phyloP scores from a whole-genome alignment of 2,113 vertebrate species.

The Alaudala cheleensis region DNA sequence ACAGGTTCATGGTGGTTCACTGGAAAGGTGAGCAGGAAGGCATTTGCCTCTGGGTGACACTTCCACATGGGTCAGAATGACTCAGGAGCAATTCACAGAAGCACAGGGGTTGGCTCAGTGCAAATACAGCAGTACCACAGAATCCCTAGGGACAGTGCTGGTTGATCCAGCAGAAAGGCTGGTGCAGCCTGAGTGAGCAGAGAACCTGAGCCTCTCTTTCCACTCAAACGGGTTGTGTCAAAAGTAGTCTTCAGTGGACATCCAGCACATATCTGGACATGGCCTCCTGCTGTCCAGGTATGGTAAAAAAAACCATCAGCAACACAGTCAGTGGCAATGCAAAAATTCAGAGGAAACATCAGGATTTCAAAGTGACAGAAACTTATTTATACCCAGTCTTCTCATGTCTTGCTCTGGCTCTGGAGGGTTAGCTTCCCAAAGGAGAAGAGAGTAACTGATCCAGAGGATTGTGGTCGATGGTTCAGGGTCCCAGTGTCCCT shows the following conservation, averaged over 20 bases:
- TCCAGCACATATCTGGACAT: background rate
- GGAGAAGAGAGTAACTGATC: background rate
- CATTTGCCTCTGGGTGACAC: background rate
- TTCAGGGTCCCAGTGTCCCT: background rate
- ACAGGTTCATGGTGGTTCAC: background rate
- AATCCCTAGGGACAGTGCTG: background rate
- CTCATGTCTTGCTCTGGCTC: background rate
- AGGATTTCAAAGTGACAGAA: background rate
- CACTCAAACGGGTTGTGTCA: background rate
- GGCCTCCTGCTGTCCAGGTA: background rate
- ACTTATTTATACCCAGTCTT: background rate
- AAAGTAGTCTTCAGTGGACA: background rate
- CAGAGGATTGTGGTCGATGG: background rate
- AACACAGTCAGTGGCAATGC: background rate
- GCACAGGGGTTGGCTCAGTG: fast-evolving
- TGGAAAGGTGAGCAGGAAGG: background rate
- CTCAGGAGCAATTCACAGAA: background rate
- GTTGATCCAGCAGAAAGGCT: background rate
- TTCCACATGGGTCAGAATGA: fast-evolving
- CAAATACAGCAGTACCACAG: background rate
- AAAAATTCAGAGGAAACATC: background rate
- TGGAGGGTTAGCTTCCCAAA: background rate
- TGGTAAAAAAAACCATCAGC: background rate
- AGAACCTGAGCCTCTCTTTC: background rate
- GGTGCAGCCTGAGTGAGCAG: background rate